A percentile compares a stretch with the other conserved stretches of the same genome.
Evolutionary conservation across 2,113 vertebrate species (phyloP).

Genomic region (Austrofundulus limnaeus): DNA sequence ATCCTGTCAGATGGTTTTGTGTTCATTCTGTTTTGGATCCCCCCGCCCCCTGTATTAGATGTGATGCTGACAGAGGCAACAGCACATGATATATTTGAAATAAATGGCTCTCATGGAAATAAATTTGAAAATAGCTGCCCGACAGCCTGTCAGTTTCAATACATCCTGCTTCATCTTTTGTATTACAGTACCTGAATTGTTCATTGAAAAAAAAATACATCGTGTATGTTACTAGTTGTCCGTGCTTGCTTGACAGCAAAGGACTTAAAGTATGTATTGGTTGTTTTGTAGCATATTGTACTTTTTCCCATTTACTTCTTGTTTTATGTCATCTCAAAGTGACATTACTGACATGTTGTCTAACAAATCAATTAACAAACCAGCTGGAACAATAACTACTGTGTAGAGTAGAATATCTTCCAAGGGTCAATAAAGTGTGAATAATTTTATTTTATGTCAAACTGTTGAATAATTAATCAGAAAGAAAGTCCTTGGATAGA

Average conservation of each 20-base stretch:
- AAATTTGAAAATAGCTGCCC: constrained; percentile 70
- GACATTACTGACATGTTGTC: constrained; percentile 35
- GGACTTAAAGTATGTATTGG: constrained; percentile 56
- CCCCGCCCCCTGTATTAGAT: constrained; percentile 15
- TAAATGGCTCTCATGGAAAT: constrained; percentile 71
- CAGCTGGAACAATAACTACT: constrained; percentile 12
- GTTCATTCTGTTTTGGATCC: background rate
- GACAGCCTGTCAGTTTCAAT: constrained; percentile 71
- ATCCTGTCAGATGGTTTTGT: constrained; percentile 47
- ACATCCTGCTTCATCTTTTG: constrained; percentile 44
- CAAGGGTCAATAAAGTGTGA: constrained; percentile 31
- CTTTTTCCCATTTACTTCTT: constrained; percentile 40
- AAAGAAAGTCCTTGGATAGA: constrained; percentile 7
- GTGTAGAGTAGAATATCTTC: background rate
- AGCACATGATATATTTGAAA: constrained; percentile 71
- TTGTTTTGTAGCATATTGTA: constrained; percentile 34
- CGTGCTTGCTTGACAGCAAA: constrained; percentile 58
- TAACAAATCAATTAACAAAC: constrained; percentile 49
- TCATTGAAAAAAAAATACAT: constrained; percentile 43
- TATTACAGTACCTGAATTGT: constrained; percentile 53
- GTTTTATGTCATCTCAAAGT: constrained; percentile 35
- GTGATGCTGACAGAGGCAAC: constrained; percentile 38
- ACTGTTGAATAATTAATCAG: constrained; percentile 29
- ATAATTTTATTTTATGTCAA: constrained; percentile 29
- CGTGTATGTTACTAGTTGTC: constrained; percentile 36